These are phyloP conservation scores for Xylota segnis DNA, from an alignment of 2,888 invertebrate genomes.

Conservation along the genomic window DNA sequence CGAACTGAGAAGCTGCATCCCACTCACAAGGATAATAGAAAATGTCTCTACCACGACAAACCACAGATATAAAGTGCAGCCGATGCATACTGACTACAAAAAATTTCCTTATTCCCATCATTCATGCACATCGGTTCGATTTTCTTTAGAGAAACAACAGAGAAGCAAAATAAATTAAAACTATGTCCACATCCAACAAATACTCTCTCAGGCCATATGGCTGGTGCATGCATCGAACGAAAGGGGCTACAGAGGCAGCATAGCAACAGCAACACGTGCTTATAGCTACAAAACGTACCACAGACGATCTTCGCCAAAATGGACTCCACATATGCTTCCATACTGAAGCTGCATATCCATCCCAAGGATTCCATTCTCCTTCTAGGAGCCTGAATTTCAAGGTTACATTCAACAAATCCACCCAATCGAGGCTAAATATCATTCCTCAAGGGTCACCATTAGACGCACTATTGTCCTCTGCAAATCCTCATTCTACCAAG, in stretches of 20 bases:
- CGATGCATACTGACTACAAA: background rate
- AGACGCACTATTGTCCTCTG: constrained; percentile 85
- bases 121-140: background rate
- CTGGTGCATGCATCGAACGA: background rate
- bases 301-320: constrained; percentile 28
- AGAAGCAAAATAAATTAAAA: constrained; percentile 12
- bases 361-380: constrained; percentile 71
- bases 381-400: constrained; percentile 71
- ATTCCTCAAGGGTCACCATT: constrained; percentile 78
- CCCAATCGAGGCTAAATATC: constrained; percentile 68
- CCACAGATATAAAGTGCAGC: constrained; percentile 4
- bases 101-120: background rate
- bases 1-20: too few relatives aligned
- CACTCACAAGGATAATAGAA: too few relatives aligned
- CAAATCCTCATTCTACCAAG: constrained; percentile 84
- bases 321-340: background rate
- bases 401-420: constrained; percentile 69
- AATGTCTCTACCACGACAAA: too few relatives aligned
- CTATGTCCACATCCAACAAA: background rate
- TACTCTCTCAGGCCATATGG: background rate
- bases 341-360: constrained; percentile 31
- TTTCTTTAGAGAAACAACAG: constrained; percentile 12
- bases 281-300: constrained; percentile 9
- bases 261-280: background rate
- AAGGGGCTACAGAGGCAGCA: constrained; percentile 20